Evolutionary conservation across 2,888 invertebrate species (phyloP).

Genomic region (Monoplex corrugatus): DNA sequence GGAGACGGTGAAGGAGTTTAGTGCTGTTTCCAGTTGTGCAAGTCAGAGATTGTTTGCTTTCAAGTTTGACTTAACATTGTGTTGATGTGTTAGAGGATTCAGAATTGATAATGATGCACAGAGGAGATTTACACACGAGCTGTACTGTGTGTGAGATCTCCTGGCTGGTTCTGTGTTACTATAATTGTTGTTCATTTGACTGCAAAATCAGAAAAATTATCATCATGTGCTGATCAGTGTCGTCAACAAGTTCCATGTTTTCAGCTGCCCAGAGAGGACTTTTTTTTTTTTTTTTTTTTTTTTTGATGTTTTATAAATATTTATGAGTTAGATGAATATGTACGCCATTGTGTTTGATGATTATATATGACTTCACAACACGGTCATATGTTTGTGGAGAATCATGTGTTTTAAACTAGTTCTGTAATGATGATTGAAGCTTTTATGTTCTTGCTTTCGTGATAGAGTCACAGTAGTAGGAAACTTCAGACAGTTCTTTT

Average conservation of each 20-base stretch:
- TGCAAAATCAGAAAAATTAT: background rate
- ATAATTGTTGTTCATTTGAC: background rate
- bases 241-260: background rate
- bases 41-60: background rate
- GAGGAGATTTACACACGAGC: background rate
- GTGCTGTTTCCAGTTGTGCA: background rate
- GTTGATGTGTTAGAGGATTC: slow-evolving; percentile 5
- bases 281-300: no score
- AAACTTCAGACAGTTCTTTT: no score
- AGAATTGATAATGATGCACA: slow-evolving; percentile 4
- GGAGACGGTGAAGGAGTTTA: background rate
- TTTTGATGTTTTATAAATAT: no score
- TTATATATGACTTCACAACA: background rate
- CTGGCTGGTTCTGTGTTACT: background rate
- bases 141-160: background rate
- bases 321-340: no score
- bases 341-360: no score
- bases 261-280: slow-evolving; percentile 22
- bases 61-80: background rate
- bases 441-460: background rate
- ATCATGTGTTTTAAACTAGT: background rate
- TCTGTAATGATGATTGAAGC: slow-evolving; percentile 6
- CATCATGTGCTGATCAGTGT: background rate
- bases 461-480: no score
- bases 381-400: background rate